Percentiles rank a stretch among this genome's conserved stretches.
Evolutionary conservation across 1,140 invertebrate species (phyloP).

Genomic region (Drosophila bipectinata): DNA sequence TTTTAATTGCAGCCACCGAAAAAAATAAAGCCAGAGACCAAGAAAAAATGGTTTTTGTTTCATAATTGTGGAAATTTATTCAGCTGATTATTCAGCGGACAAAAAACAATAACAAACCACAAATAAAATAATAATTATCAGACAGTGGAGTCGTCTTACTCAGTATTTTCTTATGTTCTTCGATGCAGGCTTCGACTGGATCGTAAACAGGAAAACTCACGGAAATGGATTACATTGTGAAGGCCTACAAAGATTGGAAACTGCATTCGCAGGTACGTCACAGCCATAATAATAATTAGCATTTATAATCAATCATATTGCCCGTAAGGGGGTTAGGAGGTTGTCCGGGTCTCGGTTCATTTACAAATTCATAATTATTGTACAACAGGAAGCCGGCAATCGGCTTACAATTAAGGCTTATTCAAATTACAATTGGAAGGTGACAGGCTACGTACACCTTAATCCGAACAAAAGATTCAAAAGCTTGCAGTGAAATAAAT

Average conservation of each 20-base stretch:
- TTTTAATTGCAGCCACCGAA: conserved; percentile 37
- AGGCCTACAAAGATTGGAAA: conserved; percentile 83
- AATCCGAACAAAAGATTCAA: conserved; percentile 20
- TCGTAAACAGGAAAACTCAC: conserved; percentile 10
- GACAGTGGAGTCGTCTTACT: conserved; percentile 28
- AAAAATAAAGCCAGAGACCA: conserved; percentile 8
- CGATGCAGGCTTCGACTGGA: conserved; percentile 39
- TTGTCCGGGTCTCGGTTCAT: conserved; percentile 13
- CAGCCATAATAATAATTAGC: neutral
- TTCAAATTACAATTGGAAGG: conserved; percentile 21
- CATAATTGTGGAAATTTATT: conserved; percentile 35
- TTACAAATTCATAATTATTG: conserved; percentile 25
- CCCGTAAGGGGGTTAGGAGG: conserved; percentile 9
- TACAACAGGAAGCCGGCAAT: conserved; percentile 15
- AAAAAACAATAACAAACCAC: conserved; percentile 12
- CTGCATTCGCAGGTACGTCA: conserved; percentile 78
- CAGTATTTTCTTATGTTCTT: conserved; percentile 57
- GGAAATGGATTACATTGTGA: conserved; percentile 83
- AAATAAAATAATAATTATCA: conserved; percentile 9
- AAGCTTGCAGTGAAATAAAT: neutral
- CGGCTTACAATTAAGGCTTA: conserved; percentile 22
- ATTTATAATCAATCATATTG: neutral
- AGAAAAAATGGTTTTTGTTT: conserved; percentile 18
- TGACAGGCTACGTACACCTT: conserved; percentile 13
- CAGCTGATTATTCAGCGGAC: conserved; percentile 10